These are phyloP conservation scores for Sus cebifrons DNA, from an alignment of 2,797 vertebrate genomes.

Conservation along the genomic window DNA sequence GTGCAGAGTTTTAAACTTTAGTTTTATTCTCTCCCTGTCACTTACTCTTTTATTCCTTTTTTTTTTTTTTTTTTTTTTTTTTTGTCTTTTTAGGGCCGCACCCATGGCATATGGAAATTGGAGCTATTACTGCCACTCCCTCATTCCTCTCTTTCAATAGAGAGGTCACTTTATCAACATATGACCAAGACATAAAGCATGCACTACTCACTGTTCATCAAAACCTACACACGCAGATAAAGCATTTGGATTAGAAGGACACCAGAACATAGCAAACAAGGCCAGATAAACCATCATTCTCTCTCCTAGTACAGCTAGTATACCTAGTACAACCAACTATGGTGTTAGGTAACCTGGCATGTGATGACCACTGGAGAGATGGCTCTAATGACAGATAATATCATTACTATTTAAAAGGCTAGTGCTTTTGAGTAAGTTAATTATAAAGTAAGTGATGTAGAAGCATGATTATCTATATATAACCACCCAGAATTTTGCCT, in stretches of 20 bases:
- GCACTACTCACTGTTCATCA: neutral
- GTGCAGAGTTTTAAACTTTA: neutral
- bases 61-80: neutral
- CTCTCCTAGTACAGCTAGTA: neutral
- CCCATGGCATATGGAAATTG: too few species aligned
- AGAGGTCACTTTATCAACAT: neutral
- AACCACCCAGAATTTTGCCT: neutral
- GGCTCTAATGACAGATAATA: neutral
- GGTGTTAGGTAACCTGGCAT: neutral
- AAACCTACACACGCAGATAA: neutral
- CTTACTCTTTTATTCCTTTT: neutral
- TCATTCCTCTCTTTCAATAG: neutral
- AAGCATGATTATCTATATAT: constrained; percentile 34
- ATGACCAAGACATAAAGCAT: neutral
- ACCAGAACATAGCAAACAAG: neutral
- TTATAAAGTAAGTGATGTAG: constrained; percentile 30
- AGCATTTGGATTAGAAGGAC: neutral
- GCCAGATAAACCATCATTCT: neutral
- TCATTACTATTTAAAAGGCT: constrained; percentile 37
- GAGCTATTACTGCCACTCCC: too few species aligned
- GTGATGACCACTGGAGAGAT: neutral
- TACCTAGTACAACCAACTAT: neutral
- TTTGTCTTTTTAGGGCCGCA: too few species aligned
- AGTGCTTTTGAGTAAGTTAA: neutral
- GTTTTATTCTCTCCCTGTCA: neutral